Evolutionary conservation across 2,888 invertebrate genomes (phyloP), one percentile per base, ranked within the genome.

Genomic region (Drosophila colorata): DNA sequence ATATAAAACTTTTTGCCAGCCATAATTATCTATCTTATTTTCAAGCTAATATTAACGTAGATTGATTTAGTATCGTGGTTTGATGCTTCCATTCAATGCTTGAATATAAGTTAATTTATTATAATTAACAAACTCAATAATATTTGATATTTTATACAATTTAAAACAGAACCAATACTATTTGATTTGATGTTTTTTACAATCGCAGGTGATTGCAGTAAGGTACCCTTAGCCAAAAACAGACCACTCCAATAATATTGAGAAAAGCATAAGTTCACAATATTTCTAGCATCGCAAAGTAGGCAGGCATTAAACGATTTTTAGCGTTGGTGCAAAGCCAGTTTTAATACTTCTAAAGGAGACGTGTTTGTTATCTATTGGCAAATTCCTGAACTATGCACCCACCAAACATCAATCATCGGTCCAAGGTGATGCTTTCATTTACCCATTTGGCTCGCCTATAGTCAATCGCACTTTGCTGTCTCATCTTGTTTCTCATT

Each of bases 331-430:
- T n/a, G n/a, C n/a, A n/a, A n/a, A n/a, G n/a, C n/a, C n/a, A n/a
- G 25, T 13, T 38, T 6, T 11, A 18, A 8, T 51, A 18, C 25
- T 6, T n/a, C 13, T 18, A n/a, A 1, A n/a, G 8, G 8, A 8
- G 7, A 23, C 13, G 11, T 41, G 0, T 25, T 40, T 28, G 55
- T 49, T 53, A 69, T 78, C 51, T 43, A 48, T 68, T 52, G 75
- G 63, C 60, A 47, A 51, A 48, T 57, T 52, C 44, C 40, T 37
- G 64, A 75, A 75, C 78, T 64, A 28, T 51, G 55, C 61, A 65
- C 57, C 48, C 56, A 44, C 35, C 25, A 60, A 35, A 66, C 71
- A 80, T 74, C 74, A 74, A 76, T 80, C 80, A 83, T 38, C 48
- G 20, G 51, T 25, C 14, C 20, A 20, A 38, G 44, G 37, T 35